Conservation (phyloP, 2,888 invertebrate genomes). For the Labia minor region DNA sequence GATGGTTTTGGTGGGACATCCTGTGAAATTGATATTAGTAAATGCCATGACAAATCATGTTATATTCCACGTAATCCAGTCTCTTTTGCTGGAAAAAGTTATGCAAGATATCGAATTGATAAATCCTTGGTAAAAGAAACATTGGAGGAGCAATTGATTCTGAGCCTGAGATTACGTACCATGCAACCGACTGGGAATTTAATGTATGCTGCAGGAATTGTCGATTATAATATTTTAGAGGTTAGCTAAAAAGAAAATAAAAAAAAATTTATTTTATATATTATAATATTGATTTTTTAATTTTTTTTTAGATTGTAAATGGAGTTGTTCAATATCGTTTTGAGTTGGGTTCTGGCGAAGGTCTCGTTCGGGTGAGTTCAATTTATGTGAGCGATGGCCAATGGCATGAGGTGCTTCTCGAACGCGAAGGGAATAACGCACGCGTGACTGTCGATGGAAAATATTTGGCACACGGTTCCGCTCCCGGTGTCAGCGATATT, state of each 20-base stretch:
- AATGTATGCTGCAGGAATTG: conserved; percentile 72
- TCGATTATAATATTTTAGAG: conserved; percentile 84
- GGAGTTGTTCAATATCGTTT: conserved; percentile 82
- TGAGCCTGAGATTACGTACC: conserved; percentile 72
- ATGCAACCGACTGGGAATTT: conserved; percentile 73
- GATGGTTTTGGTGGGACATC: conserved; percentile 59
- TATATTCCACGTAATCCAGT: conserved; percentile 62
- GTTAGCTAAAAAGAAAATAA: conserved; percentile 35
- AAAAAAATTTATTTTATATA: background rate
- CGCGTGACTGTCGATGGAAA: conserved; percentile 67
- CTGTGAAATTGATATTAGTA: conserved; percentile 53
- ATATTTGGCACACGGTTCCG: conserved; percentile 59
- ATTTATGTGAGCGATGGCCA: conserved; percentile 71
- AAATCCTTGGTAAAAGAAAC: conserved; percentile 52
- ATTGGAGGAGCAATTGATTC: conserved; percentile 68
- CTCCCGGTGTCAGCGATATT: conserved; percentile 70
- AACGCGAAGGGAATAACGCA: conserved; percentile 69
- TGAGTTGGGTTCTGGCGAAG: conserved; percentile 86
- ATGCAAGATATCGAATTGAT: conserved; percentile 62
- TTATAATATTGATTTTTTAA: conserved; percentile 15
- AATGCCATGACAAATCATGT: conserved; percentile 58
- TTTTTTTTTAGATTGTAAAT: conserved; percentile 50
- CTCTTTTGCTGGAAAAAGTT: conserved; percentile 71
- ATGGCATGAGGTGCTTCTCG: conserved; percentile 72
- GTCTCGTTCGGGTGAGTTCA: conserved; percentile 63